These are phyloP conservation scores for Argya squamiceps DNA, from an alignment of 2,797 vertebrate species.

Conservation along the genomic window DNA sequence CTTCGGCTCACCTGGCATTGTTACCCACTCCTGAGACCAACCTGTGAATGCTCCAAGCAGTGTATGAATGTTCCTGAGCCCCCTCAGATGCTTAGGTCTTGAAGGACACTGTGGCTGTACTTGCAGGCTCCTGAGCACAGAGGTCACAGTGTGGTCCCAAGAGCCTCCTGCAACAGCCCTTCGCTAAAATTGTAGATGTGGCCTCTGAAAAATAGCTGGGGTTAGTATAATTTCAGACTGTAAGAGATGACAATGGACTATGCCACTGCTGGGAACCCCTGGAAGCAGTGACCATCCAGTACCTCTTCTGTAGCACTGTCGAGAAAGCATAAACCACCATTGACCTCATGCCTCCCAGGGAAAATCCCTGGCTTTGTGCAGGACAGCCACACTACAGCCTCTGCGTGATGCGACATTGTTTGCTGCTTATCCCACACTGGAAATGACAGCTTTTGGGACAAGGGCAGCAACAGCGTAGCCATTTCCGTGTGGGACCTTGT, in stretches of 20 bases:
- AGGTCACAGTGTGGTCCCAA: neutral
- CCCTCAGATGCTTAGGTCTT: neutral
- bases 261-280: neutral
- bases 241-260: neutral
- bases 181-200: neutral
- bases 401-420: accelerated
- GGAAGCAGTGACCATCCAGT: neutral
- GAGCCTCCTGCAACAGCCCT: neutral
- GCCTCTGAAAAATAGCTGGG: neutral
- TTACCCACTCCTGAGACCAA: neutral
- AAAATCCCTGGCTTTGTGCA: neutral
- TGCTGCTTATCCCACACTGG: neutral
- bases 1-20: neutral
- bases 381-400: neutral
- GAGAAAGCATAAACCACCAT: neutral
- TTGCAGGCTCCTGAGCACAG: neutral
- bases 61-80: neutral
- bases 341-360: neutral
- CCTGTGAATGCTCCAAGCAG: neutral
- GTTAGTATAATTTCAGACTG: neutral
- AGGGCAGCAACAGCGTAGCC: accelerated
- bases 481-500: neutral
- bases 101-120: neutral
- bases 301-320: neutral
- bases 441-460: neutral